Evolutionary conservation across 1,140 invertebrate genomes (phyloP).

Genomic region (Trichomalopsis sarcophagae): DNA sequence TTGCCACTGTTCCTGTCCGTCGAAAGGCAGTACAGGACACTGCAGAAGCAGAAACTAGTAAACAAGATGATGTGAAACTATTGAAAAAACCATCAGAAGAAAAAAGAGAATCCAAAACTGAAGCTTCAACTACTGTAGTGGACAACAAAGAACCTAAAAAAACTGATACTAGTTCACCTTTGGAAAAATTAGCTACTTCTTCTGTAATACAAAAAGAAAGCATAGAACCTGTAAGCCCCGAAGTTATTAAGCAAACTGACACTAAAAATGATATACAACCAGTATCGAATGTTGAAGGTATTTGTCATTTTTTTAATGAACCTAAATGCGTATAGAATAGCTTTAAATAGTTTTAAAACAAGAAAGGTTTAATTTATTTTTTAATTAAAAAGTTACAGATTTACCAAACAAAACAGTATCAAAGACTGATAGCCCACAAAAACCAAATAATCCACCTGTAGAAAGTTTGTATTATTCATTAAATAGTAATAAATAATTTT

Average conservation of each 20-base stretch:
- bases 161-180: background rate
- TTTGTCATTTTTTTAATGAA: slow-evolving; percentile 26
- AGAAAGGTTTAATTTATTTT: background rate
- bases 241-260: background rate
- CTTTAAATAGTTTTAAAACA: slow-evolving; percentile 27
- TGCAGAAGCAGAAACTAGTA: slow-evolving; percentile 49
- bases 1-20: slow-evolving; percentile 71
- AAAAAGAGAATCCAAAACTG: background rate
- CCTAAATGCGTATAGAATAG: background rate
- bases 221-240: background rate
- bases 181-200: slow-evolving; percentile 11
- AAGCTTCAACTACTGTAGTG: slow-evolving; percentile 9
- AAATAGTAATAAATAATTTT: background rate
- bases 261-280: slow-evolving; percentile 18
- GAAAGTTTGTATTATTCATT: background rate
- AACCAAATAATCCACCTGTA: background rate
- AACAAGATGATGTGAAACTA: slow-evolving; percentile 47
- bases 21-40: slow-evolving; percentile 61
- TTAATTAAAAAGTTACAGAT: background rate
- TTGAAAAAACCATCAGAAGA: slow-evolving; percentile 35
- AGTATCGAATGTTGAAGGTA: background rate
- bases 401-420: background rate
- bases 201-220: background rate
- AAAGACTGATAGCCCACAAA: background rate
- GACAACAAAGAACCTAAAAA: slow-evolving; percentile 26